Conservation (phyloP, 2,113 vertebrate genomes). For the Osmerus eperlanus region DNA sequence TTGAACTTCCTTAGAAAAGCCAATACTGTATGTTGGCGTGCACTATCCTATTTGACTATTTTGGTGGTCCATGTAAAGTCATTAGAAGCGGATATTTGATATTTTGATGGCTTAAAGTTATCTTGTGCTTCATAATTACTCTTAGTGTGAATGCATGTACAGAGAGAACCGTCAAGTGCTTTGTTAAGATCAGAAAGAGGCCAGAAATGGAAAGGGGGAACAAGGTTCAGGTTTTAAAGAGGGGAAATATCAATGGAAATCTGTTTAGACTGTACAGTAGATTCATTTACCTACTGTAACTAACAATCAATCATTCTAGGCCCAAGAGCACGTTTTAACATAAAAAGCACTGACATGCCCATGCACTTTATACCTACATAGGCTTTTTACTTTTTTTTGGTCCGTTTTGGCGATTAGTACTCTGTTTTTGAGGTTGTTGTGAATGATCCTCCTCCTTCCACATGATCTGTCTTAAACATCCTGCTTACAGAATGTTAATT, state of each 20-base stretch:
- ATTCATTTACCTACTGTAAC: conserved; percentile 37
- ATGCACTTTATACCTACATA: conserved; percentile 22
- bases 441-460: no score
- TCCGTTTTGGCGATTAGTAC: conserved; percentile 22
- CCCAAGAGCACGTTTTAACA: conserved; percentile 47
- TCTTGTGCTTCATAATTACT: not conserved
- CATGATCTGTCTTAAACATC: not conserved
- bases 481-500: not conserved
- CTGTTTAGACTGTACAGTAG: conserved; percentile 43
- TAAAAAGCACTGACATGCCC: conserved; percentile 25
- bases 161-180: conserved; percentile 11
- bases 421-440: not conserved
- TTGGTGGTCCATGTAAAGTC: not conserved
- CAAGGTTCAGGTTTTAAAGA: conserved; percentile 31
- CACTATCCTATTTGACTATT: not conserved
- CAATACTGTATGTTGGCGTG: not conserved
- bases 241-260: conserved; percentile 48
- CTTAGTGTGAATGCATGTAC: not conserved
- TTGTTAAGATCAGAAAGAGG: conserved; percentile 22
- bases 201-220: conserved; percentile 26
- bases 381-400: not conserved
- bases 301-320: conserved; percentile 40
- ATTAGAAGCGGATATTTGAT: not conserved
- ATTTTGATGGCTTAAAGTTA: not conserved
- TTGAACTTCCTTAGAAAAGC: not conserved